These are phyloP conservation scores for Rhinopomastus cyanomelas DNA, from an alignment of 2,113 vertebrate genomes.

Conservation along the genomic window DNA sequence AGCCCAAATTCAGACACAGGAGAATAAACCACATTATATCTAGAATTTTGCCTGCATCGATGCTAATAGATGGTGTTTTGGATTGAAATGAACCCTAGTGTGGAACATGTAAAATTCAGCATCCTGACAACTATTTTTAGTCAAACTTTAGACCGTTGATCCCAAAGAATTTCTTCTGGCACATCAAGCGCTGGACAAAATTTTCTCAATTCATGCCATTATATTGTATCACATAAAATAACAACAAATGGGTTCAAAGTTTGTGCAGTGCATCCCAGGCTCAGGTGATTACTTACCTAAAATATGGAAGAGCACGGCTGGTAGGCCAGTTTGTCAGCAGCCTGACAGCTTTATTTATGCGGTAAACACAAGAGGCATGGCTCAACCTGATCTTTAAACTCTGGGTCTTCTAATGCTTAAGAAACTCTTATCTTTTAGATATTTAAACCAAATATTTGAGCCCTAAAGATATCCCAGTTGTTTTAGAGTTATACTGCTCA, in stretches of 20 bases:
- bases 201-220: background rate
- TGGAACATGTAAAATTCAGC: constrained; percentile 18
- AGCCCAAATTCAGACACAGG: background rate
- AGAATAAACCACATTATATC: background rate
- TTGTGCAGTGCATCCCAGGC: background rate
- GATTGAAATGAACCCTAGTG: background rate
- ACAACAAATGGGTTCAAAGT: background rate
- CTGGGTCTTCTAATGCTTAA: background rate
- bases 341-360: background rate
- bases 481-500: background rate
- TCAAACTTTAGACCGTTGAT: constrained; percentile 2
- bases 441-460: background rate
- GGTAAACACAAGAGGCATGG: background rate
- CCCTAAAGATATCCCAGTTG: background rate
- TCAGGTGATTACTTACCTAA: background rate
- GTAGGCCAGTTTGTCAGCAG: background rate
- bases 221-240: background rate
- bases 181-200: background rate
- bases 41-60: background rate
- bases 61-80: background rate
- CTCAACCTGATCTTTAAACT: background rate
- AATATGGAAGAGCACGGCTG: background rate
- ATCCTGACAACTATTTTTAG: background rate
- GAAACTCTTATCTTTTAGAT: background rate
- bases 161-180: background rate